Evolutionary conservation across 1,140 invertebrate species (phyloP).

Genomic region (Camponotus floridanus): DNA sequence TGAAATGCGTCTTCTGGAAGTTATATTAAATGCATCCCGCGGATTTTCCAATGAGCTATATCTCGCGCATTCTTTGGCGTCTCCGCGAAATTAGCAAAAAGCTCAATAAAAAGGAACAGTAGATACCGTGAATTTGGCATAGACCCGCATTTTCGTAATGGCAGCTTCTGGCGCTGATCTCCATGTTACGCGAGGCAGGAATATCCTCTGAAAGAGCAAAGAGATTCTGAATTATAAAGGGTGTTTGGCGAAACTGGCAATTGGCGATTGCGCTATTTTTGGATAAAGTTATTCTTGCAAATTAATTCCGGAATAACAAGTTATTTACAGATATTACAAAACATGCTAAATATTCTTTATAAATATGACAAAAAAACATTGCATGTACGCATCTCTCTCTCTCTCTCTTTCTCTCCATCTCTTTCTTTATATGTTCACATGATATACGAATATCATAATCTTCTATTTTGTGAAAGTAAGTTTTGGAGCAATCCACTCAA

Average conservation of each 20-base stretch:
- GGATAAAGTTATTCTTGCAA: slow-evolving; percentile 32
- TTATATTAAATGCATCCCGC: slow-evolving; percentile 30
- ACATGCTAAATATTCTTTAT: neutral
- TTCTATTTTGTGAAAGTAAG: slow-evolving; percentile 57
- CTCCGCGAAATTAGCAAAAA: slow-evolving; percentile 53
- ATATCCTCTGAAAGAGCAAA: slow-evolving; percentile 43
- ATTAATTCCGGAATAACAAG: neutral
- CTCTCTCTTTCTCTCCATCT: neutral
- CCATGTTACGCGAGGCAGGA: slow-evolving; percentile 40
- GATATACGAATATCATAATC: neutral
- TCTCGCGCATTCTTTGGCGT: slow-evolving; percentile 51
- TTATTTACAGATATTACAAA: neutral
- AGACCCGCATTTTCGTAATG: slow-evolving; percentile 54
- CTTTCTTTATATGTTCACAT: neutral
- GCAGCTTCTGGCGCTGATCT: slow-evolving; percentile 38
- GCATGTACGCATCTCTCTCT: neutral
- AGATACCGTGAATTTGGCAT: slow-evolving; percentile 36
- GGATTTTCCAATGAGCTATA: slow-evolving; percentile 32
- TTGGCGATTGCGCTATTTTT: slow-evolving; percentile 36
- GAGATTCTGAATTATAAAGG: slow-evolving; percentile 20
- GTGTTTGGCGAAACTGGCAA: slow-evolving; percentile 45
- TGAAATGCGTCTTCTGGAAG: slow-evolving; percentile 41
- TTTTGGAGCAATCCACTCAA: slow-evolving; percentile 58
- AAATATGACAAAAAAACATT: neutral
- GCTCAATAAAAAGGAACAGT: slow-evolving; percentile 58